Percentiles rank a stretch among this genome's conserved stretches.
phyloP scores from a whole-genome alignment of 2,888 invertebrate species.

The Leptopilina myrica region DNA sequence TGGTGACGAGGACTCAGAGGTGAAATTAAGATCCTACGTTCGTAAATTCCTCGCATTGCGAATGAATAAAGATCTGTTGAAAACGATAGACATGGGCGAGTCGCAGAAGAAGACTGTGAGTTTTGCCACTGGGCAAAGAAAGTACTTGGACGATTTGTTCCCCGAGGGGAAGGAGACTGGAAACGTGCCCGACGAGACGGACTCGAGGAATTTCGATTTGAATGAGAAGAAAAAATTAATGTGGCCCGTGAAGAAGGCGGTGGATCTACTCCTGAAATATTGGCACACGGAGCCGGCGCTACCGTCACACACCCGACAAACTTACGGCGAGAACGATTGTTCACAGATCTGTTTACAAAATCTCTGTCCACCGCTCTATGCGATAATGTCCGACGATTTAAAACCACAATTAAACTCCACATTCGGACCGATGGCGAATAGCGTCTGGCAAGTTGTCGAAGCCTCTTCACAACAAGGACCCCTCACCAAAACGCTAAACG shows the following conservation, averaged over 20 bases:
- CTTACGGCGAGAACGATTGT: conserved; percentile 80
- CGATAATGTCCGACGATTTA: conserved; percentile 90
- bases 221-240: conserved; percentile 82
- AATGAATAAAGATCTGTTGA: conserved; percentile 83
- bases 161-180: conserved; percentile 58
- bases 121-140: conserved; percentile 80
- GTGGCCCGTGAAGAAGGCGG: conserved; percentile 85
- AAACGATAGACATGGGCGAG: conserved; percentile 80
- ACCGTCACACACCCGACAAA: conserved; percentile 78
- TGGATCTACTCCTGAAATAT: conserved; percentile 84
- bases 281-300: conserved; percentile 83
- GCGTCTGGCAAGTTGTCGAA: conserved; percentile 94
- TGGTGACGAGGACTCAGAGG: conserved; percentile 83
- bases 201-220: conserved; percentile 78
- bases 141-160: conserved; percentile 75
- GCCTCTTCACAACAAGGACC: conserved; percentile 92
- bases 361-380: conserved; percentile 90
- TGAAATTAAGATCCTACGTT: conserved; percentile 85
- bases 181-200: conserved; percentile 63
- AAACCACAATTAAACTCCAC: conserved; percentile 89
- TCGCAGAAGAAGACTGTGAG: conserved; percentile 85
- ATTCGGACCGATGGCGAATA: conserved; percentile 90
- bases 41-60: conserved; percentile 84
- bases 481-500: conserved; percentile 89
- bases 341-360: conserved; percentile 86